These are phyloP conservation scores for Rhinolophus sinicus DNA, from an alignment of 2,113 vertebrate species.

Conservation along the genomic window DNA sequence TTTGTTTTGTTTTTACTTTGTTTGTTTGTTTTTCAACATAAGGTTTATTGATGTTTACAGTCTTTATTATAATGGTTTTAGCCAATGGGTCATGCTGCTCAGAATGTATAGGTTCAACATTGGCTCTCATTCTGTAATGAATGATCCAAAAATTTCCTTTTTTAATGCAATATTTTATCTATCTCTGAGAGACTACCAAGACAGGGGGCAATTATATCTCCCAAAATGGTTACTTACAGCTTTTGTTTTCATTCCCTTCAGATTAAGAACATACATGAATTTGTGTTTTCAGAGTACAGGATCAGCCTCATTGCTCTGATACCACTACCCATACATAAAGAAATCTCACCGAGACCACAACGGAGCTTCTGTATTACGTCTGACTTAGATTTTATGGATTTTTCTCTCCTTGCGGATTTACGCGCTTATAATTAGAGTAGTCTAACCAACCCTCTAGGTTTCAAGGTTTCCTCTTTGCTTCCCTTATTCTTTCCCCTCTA, in stretches of 20 bases:
- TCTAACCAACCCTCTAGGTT: background rate
- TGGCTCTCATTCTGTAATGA: conserved; percentile 37
- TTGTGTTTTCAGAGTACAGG: conserved; percentile 1
- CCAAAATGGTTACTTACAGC: background rate
- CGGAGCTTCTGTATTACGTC: background rate
- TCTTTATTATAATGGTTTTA: conserved; percentile 40
- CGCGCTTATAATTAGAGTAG: background rate
- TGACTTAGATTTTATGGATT: background rate
- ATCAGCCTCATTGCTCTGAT: background rate
- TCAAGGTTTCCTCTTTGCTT: background rate
- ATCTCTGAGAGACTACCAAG: conserved; percentile 48
- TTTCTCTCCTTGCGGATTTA: background rate
- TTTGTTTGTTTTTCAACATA: background rate
- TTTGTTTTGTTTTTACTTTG: background rate
- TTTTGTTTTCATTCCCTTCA: conserved; percentile 44
- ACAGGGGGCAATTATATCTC: background rate
- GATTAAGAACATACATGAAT: background rate
- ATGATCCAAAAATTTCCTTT: conserved; percentile 35
- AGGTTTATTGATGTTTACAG: conserved; percentile 33
- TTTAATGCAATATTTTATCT: conserved; percentile 34
- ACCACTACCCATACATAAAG: background rate
- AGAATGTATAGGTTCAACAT: background rate
- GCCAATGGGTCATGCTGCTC: conserved; percentile 26
- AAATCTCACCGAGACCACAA: conserved; percentile 2
- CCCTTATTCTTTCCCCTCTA: background rate